A percentile compares a stretch with the other conserved stretches of the same genome.
phyloP scores from a whole-genome alignment of 1,140 invertebrate species.

The Drosophila bocki region DNA sequence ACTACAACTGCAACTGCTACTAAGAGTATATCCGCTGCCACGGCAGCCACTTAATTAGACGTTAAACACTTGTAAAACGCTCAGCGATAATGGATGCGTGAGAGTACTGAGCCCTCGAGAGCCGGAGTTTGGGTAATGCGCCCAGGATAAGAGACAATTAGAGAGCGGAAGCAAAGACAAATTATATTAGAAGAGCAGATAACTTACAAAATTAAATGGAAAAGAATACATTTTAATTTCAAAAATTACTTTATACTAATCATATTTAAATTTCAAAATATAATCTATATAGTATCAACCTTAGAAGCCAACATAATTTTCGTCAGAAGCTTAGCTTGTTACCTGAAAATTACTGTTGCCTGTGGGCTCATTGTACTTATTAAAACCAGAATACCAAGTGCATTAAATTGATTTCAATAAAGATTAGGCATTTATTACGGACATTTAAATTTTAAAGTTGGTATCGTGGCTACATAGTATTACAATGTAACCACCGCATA shows the following conservation, averaged over 20 bases:
- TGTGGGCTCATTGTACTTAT: too few relatives aligned
- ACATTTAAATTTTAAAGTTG: too few relatives aligned
- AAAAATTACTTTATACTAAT: background rate
- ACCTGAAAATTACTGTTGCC: too few relatives aligned
- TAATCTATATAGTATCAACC: background rate
- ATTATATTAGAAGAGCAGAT: background rate
- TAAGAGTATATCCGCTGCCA: slow-evolving; percentile 53
- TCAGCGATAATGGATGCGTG: slow-evolving; percentile 76
- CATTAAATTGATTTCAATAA: background rate
- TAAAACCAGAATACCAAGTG: too few relatives aligned
- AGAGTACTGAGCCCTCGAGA: slow-evolving; percentile 28
- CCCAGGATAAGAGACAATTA: slow-evolving; percentile 23
- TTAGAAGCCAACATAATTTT: too few relatives aligned
- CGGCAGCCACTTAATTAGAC: slow-evolving; percentile 80
- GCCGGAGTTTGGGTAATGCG: slow-evolving; percentile 26
- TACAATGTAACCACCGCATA: background rate
- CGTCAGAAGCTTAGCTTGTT: too few relatives aligned
- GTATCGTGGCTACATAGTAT: background rate
- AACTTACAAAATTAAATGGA: background rate
- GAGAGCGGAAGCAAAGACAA: slow-evolving; percentile 7
- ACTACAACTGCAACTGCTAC: slow-evolving; percentile 10
- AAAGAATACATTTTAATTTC: background rate
- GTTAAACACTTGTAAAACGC: slow-evolving; percentile 82
- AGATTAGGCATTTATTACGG: background rate
- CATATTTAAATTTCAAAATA: too few relatives aligned